Conservation (phyloP, 2,113 vertebrate genomes). For the Laticauda laticaudata region DNA sequence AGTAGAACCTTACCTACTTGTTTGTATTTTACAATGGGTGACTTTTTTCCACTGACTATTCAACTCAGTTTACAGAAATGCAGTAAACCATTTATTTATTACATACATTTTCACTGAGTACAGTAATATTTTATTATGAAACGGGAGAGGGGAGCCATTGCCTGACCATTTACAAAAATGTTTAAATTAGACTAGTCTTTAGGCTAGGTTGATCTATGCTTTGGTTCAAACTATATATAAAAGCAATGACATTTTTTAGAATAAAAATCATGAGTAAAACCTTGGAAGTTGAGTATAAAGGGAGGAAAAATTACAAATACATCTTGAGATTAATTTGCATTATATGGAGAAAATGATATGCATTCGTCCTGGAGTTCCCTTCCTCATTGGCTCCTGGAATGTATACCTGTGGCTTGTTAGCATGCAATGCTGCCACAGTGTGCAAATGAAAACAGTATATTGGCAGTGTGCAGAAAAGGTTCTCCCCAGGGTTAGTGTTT, state of each 20-base stretch:
- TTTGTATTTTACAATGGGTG: not conserved
- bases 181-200: not conserved
- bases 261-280: slow-evolving; percentile 4
- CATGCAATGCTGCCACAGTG: slow-evolving; percentile 54
- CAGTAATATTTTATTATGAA: not conserved
- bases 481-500: slow-evolving; percentile 65
- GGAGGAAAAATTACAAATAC: slow-evolving; percentile 3
- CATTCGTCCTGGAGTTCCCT: slow-evolving; percentile 30
- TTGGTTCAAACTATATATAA: not conserved
- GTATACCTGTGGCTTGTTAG: slow-evolving; percentile 59
- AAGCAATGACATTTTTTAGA: not conserved
- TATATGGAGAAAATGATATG: slow-evolving; percentile 47
- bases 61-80: not conserved
- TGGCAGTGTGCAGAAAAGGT: slow-evolving; percentile 64
- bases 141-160: not conserved
- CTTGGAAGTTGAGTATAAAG: slow-evolving; percentile 19
- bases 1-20: not conserved
- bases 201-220: not conserved
- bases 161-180: not conserved
- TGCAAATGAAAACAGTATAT: slow-evolving; percentile 61
- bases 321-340: slow-evolving; percentile 40
- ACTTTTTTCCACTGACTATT: not conserved
- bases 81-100: not conserved
- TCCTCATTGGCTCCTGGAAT: slow-evolving; percentile 47
- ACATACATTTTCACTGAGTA: not conserved